Conservation (phyloP, 1,140 invertebrate species). For the Papilio polytes region DNA sequence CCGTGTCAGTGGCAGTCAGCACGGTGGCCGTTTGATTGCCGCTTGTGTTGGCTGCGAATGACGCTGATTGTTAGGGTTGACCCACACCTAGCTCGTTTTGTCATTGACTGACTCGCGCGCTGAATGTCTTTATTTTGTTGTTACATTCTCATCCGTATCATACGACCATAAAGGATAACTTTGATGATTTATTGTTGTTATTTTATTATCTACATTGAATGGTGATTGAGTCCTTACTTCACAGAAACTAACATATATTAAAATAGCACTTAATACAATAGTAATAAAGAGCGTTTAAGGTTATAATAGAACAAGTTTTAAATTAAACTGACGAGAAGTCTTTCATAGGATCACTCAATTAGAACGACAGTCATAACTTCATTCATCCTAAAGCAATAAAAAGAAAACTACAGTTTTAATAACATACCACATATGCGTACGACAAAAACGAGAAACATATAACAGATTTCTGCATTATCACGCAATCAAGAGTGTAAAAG, state of each 20-base stretch:
- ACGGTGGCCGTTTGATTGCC: conserved; percentile 6
- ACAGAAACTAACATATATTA: too few relatives aligned
- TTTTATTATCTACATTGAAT: conserved; percentile 6
- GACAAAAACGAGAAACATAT: conserved; percentile 9
- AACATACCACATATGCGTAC: background rate
- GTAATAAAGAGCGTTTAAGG: background rate
- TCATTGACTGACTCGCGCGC: background rate
- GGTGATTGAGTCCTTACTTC: background rate
- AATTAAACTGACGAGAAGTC: background rate
- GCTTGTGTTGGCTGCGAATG: background rate
- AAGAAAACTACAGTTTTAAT: background rate
- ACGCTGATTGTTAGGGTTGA: background rate
- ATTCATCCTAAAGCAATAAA: conserved; percentile 3
- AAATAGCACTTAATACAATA: background rate
- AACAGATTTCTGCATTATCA: conserved; percentile 28
- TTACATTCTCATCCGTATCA: background rate
- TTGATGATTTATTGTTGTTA: background rate
- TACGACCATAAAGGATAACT: background rate
- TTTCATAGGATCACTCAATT: background rate
- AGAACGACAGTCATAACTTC: background rate
- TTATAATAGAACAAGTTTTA: background rate
- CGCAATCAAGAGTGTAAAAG: conserved; percentile 30
- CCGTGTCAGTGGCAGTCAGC: conserved; percentile 38
- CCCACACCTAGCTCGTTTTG: background rate
- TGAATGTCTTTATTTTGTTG: background rate